Percentiles rank a stretch among this genome's conserved stretches.
Conservation (phyloP, 2,113 vertebrate genomes). For the Neogobius melanostomus region DNA sequence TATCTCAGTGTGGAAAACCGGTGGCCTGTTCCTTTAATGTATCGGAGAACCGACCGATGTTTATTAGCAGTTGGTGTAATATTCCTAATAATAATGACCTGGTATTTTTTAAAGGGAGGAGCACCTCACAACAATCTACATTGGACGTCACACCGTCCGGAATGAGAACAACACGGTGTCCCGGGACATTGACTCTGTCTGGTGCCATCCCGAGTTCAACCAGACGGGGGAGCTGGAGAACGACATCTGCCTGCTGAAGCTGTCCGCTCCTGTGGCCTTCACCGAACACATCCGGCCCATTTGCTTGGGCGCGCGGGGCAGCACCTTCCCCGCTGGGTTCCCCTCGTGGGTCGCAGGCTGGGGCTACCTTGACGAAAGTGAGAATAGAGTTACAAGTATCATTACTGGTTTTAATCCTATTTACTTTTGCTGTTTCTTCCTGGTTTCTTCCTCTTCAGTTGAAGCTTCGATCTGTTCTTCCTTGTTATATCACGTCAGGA, state of each 20-base stretch:
- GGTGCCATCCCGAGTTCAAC: background rate
- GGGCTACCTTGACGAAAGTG: background rate
- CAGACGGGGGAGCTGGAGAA: background rate
- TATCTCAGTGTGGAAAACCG: too few relatives aligned
- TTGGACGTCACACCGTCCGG: background rate
- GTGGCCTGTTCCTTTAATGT: too few relatives aligned
- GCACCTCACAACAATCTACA: background rate
- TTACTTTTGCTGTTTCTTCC: too few relatives aligned
- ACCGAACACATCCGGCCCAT: background rate
- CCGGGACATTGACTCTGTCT: background rate
- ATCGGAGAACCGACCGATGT: too few relatives aligned
- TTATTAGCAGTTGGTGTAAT: too few relatives aligned
- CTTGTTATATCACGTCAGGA: too few relatives aligned
- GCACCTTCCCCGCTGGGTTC: background rate
- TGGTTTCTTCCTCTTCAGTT: too few relatives aligned
- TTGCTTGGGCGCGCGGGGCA: background rate
- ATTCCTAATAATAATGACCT: too few relatives aligned
- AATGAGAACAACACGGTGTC: background rate
- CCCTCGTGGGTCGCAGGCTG: conserved; percentile 4
- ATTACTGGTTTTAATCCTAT: background rate
- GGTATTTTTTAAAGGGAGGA: background rate
- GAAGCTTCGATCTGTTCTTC: too few relatives aligned
- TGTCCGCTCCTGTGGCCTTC: background rate
- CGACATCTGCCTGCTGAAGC: background rate
- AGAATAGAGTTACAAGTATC: background rate